Percentiles rank a stretch among this genome's conserved stretches.
Conservation (phyloP, 2,797 vertebrate species). For the Typhlichthys subterraneus region DNA sequence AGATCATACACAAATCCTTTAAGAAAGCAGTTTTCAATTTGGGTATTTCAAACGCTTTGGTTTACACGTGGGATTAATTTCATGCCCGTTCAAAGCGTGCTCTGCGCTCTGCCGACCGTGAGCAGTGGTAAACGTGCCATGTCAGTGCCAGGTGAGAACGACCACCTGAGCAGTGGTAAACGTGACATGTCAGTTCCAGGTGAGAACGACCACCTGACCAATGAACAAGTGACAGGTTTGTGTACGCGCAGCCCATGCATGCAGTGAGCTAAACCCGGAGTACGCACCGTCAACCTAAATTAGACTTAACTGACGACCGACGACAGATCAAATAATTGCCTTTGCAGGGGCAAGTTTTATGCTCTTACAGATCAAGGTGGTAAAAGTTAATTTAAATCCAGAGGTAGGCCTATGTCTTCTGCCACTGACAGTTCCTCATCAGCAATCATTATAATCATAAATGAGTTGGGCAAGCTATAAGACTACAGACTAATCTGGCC, state of each 20-base stretch:
- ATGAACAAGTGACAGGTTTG: too few species aligned
- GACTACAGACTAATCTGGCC: too few species aligned
- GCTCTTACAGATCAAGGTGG: neutral
- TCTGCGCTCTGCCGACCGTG: constrained; percentile 6
- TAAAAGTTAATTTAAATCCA: neutral
- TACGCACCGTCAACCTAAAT: constrained; percentile 42
- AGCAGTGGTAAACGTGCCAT: constrained; percentile 13
- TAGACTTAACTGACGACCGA: constrained; percentile 21
- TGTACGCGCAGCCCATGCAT: too few species aligned
- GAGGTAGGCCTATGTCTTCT: too few species aligned
- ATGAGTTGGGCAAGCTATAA: too few species aligned
- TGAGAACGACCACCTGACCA: too few species aligned
- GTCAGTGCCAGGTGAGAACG: constrained; percentile 28
- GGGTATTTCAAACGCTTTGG: neutral
- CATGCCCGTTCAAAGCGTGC: neutral
- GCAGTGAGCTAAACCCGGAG: constrained; percentile 44
- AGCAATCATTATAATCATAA: too few species aligned
- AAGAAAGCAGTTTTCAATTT: too few species aligned
- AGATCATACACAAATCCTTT: too few species aligned
- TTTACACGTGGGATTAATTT: neutral
- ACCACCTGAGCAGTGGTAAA: constrained; percentile 14
- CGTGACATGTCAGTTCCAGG: constrained; percentile 9
- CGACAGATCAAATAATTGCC: too few species aligned
- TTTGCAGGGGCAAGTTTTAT: too few species aligned
- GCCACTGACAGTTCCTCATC: too few species aligned